Evolutionary conservation across 2,888 invertebrate genomes (phyloP), one percentile per base, ranked within the genome.

Genomic region (Cheilosia grossa): DNA sequence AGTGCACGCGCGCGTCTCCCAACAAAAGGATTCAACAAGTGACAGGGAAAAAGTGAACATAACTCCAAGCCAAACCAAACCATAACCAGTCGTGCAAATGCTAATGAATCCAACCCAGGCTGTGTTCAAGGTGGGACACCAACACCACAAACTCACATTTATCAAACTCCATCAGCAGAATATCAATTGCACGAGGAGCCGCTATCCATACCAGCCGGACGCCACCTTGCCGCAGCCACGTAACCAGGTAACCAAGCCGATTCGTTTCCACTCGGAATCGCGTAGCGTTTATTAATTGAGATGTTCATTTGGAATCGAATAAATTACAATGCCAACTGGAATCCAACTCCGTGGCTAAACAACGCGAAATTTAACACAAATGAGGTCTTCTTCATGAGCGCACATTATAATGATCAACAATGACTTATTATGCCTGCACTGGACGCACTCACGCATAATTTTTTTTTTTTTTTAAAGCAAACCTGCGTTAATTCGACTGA

Each of bases 221-320:
- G 19, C 30, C 30, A 33, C 44, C 17, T 10, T 10, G 51, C 69
- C 42, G 42, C 27, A 53, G 27, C 44, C 19, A 54, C 58, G 67
- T 73, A 82, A 56, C 78, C 78, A 78, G 82, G 82, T 82, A 82
- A 73, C 78, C 69, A 42, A 64, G 47, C 72, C 54, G 30, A 27
- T 24, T 51, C 49, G 67, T 37, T 61, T 77, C 77, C 70, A 77
- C 51, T 74, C 53, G 56, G 56, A 69, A 83, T 74, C 73, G 82
- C 82, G 61, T 61, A 56, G 61, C 72, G 70, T 72, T 80, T 85
- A 80, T 85, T 80, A 85, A 85, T 85, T 85, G 83, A 85, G 83
- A 80, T 85, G 80, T 80, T 80, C 83, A 80, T 80, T 80, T 80
- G 70, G 21, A 85, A 70, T 74, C 74, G 83, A 80, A 80, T 80